Conservation (phyloP, 2,797 vertebrate genomes). For the Darevskia nairensis region DNA sequence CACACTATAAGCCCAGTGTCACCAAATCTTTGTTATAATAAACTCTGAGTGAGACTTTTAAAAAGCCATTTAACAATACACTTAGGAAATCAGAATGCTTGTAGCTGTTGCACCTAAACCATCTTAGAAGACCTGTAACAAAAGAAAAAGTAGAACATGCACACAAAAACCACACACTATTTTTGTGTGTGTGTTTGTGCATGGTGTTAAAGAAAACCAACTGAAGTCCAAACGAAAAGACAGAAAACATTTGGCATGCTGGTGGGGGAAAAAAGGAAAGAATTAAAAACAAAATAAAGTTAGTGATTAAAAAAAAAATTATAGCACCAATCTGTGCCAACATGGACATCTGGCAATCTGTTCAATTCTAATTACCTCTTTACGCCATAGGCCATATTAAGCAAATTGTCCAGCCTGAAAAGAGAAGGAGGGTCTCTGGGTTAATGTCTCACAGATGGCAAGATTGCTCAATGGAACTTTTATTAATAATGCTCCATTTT, state of each 20-base stretch:
- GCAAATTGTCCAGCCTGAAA: slow-evolving; percentile 99
- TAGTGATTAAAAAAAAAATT: slow-evolving; percentile 94
- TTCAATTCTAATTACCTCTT: slow-evolving; percentile 99
- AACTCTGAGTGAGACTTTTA: slow-evolving; percentile 47
- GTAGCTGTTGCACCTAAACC: slow-evolving; percentile 94
- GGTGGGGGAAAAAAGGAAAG: slow-evolving; percentile 87
- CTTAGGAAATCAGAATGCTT: slow-evolving; percentile 31
- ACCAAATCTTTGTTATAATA: slow-evolving; percentile 40
- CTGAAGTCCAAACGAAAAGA: slow-evolving; percentile 81
- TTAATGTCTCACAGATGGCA: slow-evolving; percentile 99
- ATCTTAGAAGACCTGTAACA: slow-evolving; percentile 84
- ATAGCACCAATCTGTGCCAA: slow-evolving; percentile 94
- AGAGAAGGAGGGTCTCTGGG: slow-evolving; percentile 99
- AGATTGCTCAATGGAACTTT: slow-evolving; percentile 99
- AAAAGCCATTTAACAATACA: slow-evolving; percentile 23
- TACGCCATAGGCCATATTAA: slow-evolving; percentile 99
- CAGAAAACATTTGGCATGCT: slow-evolving; percentile 91
- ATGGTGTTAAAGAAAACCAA: slow-evolving; percentile 86
- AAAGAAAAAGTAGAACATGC: slow-evolving; percentile 81
- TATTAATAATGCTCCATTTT: slow-evolving; percentile 91
- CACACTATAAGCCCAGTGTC: slow-evolving; percentile 39
- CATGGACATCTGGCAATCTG: slow-evolving; percentile 99
- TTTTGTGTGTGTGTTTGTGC: slow-evolving; percentile 65
- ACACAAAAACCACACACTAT: slow-evolving; percentile 81
- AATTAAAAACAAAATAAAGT: slow-evolving; percentile 87